A percentile compares a stretch with the other conserved stretches of the same genome.
phyloP scores from a whole-genome alignment of 1,140 invertebrate genomes.

The Triops longicaudatus region DNA sequence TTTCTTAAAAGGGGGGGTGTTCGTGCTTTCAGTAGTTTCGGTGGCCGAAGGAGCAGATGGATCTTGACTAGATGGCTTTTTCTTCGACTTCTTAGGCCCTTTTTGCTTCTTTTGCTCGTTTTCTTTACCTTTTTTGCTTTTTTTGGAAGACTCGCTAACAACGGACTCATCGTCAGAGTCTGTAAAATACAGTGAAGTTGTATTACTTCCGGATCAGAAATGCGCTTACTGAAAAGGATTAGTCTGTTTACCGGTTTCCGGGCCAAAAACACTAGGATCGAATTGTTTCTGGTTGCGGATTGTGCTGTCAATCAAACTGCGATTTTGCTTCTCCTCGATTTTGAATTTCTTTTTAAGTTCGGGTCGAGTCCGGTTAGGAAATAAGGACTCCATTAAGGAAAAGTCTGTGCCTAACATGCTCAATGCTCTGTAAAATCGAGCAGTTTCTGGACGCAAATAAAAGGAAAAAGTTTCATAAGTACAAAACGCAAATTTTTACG shows the following conservation, averaged over 20 bases:
- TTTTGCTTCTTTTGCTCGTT: not conserved
- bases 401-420: conserved; percentile 83
- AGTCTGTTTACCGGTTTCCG: not conserved
- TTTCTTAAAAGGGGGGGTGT: not conserved
- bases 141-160: not conserved
- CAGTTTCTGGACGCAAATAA: conserved; percentile 55
- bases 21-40: not conserved
- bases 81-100: not conserved
- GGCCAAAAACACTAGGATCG: conserved; percentile 33
- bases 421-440: conserved; percentile 78
- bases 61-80: not conserved
- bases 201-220: not conserved
- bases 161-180: not conserved
- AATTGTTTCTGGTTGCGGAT: conserved; percentile 44
- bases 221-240: not conserved
- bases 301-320: conserved; percentile 48
- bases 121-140: not conserved
- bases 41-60: not conserved
- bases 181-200: not conserved
- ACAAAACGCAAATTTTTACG: conserved; percentile 18
- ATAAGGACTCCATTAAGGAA: conserved; percentile 71
- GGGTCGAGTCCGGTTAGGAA: conserved; percentile 61
- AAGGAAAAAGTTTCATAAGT: conserved; percentile 27
- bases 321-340: conserved; percentile 52
- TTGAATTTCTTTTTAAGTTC: conserved; percentile 75